A percentile compares a stretch with the other conserved stretches of the same genome.
These are phyloP conservation scores for Ibidorhyncha struthersii DNA, from an alignment of 2,113 vertebrate genomes.

Conservation along the genomic window DNA sequence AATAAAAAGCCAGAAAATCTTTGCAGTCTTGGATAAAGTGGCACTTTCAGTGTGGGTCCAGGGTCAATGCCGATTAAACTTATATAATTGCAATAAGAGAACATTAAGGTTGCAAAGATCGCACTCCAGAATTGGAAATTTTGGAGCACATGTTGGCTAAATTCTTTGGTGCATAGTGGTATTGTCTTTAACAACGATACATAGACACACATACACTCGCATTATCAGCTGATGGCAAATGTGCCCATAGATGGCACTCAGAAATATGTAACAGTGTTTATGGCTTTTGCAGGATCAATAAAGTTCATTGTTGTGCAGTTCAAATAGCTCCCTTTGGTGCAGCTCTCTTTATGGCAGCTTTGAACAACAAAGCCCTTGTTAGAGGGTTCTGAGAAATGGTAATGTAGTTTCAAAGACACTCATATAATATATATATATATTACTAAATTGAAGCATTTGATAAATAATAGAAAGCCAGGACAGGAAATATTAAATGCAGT, in stretches of 20 bases:
- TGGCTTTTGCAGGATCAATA: conserved; percentile 43
- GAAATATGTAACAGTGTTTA: not conserved
- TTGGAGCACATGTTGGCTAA: not conserved
- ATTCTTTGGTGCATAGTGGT: not conserved
- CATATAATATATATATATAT: not conserved
- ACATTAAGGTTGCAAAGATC: not conserved
- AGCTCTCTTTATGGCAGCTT: not conserved
- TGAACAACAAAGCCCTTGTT: conserved; percentile 9
- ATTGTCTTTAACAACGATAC: not conserved
- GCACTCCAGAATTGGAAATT: not conserved
- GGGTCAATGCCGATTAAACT: not conserved
- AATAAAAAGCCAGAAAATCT: not conserved
- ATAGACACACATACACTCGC: not conserved
- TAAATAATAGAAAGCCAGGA: not conserved
- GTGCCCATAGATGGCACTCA: conserved; percentile 5
- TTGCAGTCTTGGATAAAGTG: not conserved
- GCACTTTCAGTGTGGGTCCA: not conserved
- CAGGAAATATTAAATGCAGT: conserved; percentile 14
- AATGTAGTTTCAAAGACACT: not conserved
- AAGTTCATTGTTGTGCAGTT: conserved; percentile 16
- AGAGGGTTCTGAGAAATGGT: not conserved
- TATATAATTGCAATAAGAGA: not conserved
- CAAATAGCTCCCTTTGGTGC: conserved; percentile 22
- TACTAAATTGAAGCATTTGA: not conserved
- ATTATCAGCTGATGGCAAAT: conserved; percentile 2